Percentiles rank a stretch among this genome's conserved stretches.
Conservation (phyloP, 1,140 invertebrate genomes). For the Meloidogyne chitwoodi region DNA sequence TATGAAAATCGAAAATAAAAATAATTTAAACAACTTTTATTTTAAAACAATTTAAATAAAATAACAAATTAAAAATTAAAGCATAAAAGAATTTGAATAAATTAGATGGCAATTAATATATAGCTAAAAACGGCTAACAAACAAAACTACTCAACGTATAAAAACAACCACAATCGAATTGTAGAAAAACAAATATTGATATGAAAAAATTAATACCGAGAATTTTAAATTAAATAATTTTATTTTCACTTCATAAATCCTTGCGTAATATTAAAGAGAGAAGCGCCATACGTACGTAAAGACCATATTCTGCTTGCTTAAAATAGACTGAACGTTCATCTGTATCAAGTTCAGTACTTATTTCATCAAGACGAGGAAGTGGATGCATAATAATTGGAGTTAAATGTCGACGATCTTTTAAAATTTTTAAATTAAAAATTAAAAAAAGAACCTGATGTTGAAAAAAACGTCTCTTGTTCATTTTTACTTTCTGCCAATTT, state of each 20-base stretch:
- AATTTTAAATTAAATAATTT: background rate
- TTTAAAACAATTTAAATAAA: background rate
- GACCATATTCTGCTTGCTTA: slow-evolving; percentile 89
- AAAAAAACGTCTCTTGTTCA: background rate
- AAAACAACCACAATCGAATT: background rate
- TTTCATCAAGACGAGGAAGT: slow-evolving; percentile 86
- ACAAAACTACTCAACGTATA: background rate
- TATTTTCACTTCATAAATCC: background rate
- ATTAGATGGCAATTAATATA: background rate
- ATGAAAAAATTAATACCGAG: background rate
- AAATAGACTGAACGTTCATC: slow-evolving; percentile 85
- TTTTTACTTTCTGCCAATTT: slow-evolving; percentile 67
- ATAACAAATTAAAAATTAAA: background rate
- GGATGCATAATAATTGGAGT: slow-evolving; percentile 94
- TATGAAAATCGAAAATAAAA: no score
- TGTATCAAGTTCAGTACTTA: slow-evolving; percentile 80
- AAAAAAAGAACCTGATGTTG: background rate
- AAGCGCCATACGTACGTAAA: slow-evolving; percentile 96
- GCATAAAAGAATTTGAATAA: background rate
- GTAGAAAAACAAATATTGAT: background rate
- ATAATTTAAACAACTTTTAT: no score
- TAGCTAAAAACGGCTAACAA: background rate
- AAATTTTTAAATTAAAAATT: background rate
- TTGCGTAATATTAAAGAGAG: slow-evolving; percentile 76
- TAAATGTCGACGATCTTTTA: background rate